Conservation (phyloP, 2,113 vertebrate genomes). For the Eclectus roratus region DNA sequence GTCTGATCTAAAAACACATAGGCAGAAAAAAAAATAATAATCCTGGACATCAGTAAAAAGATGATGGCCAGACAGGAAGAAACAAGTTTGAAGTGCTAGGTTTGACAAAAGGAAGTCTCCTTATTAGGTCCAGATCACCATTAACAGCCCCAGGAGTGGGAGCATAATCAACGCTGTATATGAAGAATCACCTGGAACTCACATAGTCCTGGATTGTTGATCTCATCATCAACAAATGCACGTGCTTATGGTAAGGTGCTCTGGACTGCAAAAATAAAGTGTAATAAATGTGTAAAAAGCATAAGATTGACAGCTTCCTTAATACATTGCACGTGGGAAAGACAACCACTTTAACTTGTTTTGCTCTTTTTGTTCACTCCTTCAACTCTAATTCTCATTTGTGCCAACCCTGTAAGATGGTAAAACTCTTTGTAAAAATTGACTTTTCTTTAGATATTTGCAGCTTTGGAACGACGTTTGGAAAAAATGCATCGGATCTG, state of each 20-base stretch:
- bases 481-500: background rate
- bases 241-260: rapidly evolving
- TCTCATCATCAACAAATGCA: background rate
- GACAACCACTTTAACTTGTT: background rate
- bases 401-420: background rate
- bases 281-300: background rate
- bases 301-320: background rate
- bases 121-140: background rate
- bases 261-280: background rate
- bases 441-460: background rate
- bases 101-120: background rate
- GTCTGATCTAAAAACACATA: background rate
- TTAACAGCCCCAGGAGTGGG: background rate
- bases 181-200: background rate
- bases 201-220: background rate
- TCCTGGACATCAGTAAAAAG: background rate
- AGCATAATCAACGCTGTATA: background rate
- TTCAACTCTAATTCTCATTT: background rate
- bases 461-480: background rate
- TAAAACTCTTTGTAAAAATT: background rate
- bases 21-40: background rate
- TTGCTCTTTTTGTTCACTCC: background rate
- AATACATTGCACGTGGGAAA: background rate
- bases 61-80: background rate
- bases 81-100: background rate